Conservation (phyloP, 2,797 vertebrate species). For the Cyclura pinguis region DNA sequence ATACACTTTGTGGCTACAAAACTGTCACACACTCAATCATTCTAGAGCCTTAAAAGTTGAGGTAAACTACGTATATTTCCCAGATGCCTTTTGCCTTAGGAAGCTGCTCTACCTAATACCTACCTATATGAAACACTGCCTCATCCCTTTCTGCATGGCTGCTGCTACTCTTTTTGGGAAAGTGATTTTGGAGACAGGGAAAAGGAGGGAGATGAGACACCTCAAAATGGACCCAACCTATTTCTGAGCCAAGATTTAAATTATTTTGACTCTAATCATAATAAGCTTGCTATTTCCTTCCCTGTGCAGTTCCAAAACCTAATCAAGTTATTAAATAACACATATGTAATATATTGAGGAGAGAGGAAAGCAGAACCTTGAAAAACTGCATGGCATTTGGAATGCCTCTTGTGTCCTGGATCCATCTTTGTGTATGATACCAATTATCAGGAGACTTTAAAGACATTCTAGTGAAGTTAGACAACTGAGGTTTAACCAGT, state of each 20-base stretch:
- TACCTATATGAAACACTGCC: too few relatives aligned
- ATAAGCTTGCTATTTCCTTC: neutral
- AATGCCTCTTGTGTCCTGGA: neutral
- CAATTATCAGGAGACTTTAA: neutral
- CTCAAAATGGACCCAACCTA: too few relatives aligned
- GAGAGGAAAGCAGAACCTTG: neutral
- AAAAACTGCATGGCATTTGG: neutral
- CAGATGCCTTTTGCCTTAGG: neutral
- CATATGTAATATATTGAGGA: neutral
- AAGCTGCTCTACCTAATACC: too few relatives aligned
- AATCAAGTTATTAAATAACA: neutral
- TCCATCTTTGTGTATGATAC: neutral
- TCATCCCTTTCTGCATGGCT: too few relatives aligned
- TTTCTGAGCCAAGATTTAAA: too few relatives aligned
- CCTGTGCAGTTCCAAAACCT: neutral
- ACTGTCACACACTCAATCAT: neutral
- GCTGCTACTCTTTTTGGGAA: too few relatives aligned
- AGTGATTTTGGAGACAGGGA: too few relatives aligned
- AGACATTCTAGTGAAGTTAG: too few relatives aligned
- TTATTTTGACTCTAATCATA: too few relatives aligned
- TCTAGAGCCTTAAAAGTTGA: neutral
- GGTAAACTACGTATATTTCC: neutral
- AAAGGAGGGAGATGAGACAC: too few relatives aligned
- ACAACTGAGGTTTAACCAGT: neutral
- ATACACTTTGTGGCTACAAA: neutral